Conservation (phyloP, 1,140 invertebrate genomes). For the Metopolophium dirhodum region DNA sequence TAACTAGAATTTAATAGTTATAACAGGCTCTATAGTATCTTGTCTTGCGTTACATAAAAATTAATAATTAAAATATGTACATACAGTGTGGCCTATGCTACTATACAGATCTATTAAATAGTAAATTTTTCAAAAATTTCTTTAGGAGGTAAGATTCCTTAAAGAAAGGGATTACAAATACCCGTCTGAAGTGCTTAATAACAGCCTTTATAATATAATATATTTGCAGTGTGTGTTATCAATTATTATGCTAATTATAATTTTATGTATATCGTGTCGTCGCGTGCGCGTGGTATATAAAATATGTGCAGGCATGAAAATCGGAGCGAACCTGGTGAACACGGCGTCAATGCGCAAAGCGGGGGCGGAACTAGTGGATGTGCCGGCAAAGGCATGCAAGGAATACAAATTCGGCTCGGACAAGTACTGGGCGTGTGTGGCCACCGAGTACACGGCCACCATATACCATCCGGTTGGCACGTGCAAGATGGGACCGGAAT, state of each 20-base stretch:
- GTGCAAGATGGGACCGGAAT: conserved; percentile 65
- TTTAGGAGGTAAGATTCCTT: no score
- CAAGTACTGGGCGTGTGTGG: conserved; percentile 82
- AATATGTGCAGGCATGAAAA: conserved; percentile 54
- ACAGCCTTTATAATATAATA: background rate
- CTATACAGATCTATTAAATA: no score
- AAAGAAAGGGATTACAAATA: no score
- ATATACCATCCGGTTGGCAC: conserved; percentile 82
- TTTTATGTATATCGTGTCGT: background rate
- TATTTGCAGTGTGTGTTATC: background rate
- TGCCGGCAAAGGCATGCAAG: conserved; percentile 77
- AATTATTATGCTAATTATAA: no score
- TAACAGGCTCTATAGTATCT: no score
- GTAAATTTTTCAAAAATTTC: no score
- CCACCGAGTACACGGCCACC: conserved; percentile 81
- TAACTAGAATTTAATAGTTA: no score
- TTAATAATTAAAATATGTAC: no score
- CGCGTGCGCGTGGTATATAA: background rate
- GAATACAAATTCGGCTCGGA: conserved; percentile 78
- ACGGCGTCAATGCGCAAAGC: conserved; percentile 64
- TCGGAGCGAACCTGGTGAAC: conserved; percentile 54
- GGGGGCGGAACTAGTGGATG: conserved; percentile 74
- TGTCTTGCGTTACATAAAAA: no score
- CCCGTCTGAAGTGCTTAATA: no score
- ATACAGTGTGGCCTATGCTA: no score